These are phyloP conservation scores for Strongylocentrotus purpuratus DNA, from an alignment of 35 echinoderm and acorn worm genomes.

Conservation along the genomic window DNA sequence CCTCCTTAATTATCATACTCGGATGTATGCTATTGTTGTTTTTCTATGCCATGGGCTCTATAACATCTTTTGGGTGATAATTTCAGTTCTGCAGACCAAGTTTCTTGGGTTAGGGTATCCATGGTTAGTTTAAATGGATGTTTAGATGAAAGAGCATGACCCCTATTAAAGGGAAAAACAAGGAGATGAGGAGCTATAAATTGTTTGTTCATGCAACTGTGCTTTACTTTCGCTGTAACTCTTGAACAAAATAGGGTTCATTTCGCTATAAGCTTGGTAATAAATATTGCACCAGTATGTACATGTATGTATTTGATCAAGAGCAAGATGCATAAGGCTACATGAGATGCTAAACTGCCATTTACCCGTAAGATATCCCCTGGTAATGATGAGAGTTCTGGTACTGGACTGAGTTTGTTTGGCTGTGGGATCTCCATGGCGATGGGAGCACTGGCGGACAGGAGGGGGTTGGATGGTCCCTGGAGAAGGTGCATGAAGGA, in stretches of 20 bases:
- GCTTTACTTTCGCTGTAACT: background rate
- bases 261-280: no score
- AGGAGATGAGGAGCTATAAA: background rate
- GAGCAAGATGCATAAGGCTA: background rate
- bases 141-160: background rate
- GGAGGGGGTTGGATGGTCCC: slow-evolving; percentile 33
- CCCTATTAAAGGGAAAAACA: no score
- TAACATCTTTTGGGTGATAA: background rate
- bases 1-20: background rate
- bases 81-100: background rate
- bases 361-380: slow-evolving; percentile 51
- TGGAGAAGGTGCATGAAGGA: slow-evolving; percentile 41
- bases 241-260: background rate
- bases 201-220: background rate
- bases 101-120: background rate
- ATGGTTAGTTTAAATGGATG: background rate
- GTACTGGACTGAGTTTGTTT: slow-evolving; percentile 53
- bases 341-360: background rate
- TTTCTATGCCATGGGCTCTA: background rate
- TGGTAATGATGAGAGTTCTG: slow-evolving; percentile 56
- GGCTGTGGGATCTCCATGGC: slow-evolving; percentile 46
- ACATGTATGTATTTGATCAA: background rate
- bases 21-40: background rate
- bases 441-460: slow-evolving; percentile 43
- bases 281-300: background rate